These are phyloP conservation scores for Acanthurus leucopareius DNA, from an alignment of 2,797 vertebrate genomes.

Conservation along the genomic window DNA sequence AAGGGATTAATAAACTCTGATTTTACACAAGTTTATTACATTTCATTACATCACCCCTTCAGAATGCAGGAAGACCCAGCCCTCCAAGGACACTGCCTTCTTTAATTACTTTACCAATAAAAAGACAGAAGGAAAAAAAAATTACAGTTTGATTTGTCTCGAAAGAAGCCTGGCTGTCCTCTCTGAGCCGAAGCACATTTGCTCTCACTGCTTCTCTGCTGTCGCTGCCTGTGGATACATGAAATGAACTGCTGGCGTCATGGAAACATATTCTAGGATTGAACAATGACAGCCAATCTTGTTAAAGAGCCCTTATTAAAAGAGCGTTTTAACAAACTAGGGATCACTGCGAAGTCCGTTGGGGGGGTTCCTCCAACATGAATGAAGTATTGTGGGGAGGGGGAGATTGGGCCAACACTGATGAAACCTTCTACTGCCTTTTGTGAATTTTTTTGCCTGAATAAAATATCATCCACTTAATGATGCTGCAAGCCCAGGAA, in stretches of 20 bases:
- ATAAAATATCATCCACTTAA: neutral
- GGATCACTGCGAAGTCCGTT: neutral
- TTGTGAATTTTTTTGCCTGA: neutral
- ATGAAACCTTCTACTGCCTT: neutral
- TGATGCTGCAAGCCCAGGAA: neutral
- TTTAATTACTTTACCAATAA: constrained; percentile 22
- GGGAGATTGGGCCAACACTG: too few species aligned
- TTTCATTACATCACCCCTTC: constrained; percentile 17
- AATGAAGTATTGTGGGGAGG: too few species aligned
- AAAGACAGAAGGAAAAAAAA: constrained; percentile 8
- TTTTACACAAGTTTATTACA: constrained; percentile 15
- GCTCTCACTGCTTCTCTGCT: constrained; percentile 36
- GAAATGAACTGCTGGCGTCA: constrained; percentile 59
- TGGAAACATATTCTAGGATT: constrained; percentile 53
- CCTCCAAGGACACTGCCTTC: constrained; percentile 3
- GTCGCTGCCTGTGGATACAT: constrained; percentile 34
- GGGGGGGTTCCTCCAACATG: too few species aligned
- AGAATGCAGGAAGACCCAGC: constrained; percentile 7
- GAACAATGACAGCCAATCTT: constrained; percentile 60
- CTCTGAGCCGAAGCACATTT: constrained; percentile 16
- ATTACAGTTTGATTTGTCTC: constrained; percentile 7
- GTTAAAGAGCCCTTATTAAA: constrained; percentile 61
- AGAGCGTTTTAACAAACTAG: constrained; percentile 44
- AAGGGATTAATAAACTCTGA: constrained; percentile 9
- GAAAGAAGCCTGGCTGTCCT: constrained; percentile 9